Evolutionary conservation across 2,797 vertebrate species (phyloP), one percentile per base, ranked within the genome.

Genomic region (Eospalax fontanierii): DNA sequence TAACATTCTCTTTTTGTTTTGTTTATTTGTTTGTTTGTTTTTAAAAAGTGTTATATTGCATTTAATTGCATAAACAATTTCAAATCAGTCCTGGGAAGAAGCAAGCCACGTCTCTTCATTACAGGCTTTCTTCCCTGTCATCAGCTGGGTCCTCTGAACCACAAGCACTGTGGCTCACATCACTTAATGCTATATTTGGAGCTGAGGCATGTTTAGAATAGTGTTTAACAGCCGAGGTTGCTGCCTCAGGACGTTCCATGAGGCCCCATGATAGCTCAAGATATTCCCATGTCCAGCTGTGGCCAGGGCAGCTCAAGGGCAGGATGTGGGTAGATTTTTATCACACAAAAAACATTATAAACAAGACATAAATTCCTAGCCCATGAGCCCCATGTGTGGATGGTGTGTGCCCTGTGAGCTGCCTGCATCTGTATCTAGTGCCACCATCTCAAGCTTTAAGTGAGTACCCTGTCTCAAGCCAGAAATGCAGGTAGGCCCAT

Each of bases 131-230:
- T 66, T 38, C 74, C 50, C 59, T 59, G 15, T 46, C 30, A 54
- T 18, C 46, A 43, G 21, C 16, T 35, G 50, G 35, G 33, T 30
- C 28, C 66, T 40, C 38, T 14, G 3, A 8, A 19, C 26, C 33
- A 4, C 12, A 4, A 19, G 28, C 28, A 24, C 6, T 11, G 2
- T 11, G 15, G 71, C 74, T 35, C n/a, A 6, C 2, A 38, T 0
- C 4, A 1, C 66, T 8, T 11, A 2, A 18, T 2, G 28, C 4
- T 4, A 38, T 1, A 1, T 5, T 24, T n/a, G 10, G 46, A 81
- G 63, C 74, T 22, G 35, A 24, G 76, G 26, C 61, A 1, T 9
- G 1, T 4, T 40, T 11, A 89, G 4, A 35, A 30, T 15, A 3
- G 14, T 7, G 57, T 19, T 19, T 2, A 33, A 15, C 50, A 12